Evolutionary conservation across 2,797 vertebrate species (phyloP), one percentile per base, ranked within the genome.

Genomic region (Sternotherus odoratus): DNA sequence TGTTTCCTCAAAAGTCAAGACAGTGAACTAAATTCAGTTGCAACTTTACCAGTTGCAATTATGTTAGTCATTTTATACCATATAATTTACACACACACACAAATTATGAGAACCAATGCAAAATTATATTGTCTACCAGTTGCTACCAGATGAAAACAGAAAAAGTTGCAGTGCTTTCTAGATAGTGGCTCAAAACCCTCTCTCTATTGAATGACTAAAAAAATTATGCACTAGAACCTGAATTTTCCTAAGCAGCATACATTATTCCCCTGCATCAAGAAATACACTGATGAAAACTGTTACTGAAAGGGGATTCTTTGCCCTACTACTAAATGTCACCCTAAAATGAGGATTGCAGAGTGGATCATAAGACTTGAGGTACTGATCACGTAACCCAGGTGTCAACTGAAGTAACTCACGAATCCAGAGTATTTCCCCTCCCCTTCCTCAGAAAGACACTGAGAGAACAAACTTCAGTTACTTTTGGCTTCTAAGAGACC

Each of bases 281-380:
- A 86, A 88, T 49, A 74, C 30, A 51, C 23, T 75, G 69, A 46
- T 28, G 23, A 94, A 13, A 30, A 60, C 6, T 30, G 56, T 60
- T 60, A 60, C 13, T 60, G 56, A 30, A 60, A 60, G 30, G 15
- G 3, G 57, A n/a, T 60, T 60, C 57, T 60, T 33, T 30, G 28
- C 30, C 7, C 30, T 60, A 60, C 30, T 15, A 60, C 30, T 60
- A 7, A 48, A 16, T 77, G 84, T 83, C 30, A 77, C 54, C 54
- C 85, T 30, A 53, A 92, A 89, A n/a, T 39, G 36, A 91, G 81
- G 7, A 86, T 12, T 94, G 28, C 89, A 30, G 79, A 82, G 57
- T 23, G 82, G 43, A 16, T 87, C 49, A 75, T 23, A 46, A 74
- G 21, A 4, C 43, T 46, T 36, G 9, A 26, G 4, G 39, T 46